Evolutionary conservation across 2,888 invertebrate genomes (phyloP).

Genomic region (Choreutis nemorana): DNA sequence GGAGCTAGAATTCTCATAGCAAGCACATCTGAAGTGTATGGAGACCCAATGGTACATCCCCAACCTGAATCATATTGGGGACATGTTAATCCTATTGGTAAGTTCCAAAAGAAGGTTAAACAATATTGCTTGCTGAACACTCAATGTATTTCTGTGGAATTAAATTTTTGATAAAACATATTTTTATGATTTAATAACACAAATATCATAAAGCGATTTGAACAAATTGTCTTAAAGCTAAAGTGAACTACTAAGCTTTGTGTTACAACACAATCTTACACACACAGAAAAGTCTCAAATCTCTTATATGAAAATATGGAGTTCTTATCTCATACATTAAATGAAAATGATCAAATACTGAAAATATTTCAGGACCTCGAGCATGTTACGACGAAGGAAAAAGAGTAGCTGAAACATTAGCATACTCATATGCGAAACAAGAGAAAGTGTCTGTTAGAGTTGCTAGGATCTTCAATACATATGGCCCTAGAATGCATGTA

Average conservation of each 20-base stretch:
- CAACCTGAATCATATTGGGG: conserved; percentile 99
- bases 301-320: too few relatives aligned
- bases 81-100: conserved; percentile 97
- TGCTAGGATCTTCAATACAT: conserved; percentile 98
- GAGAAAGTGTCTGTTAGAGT: conserved; percentile 95
- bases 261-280: too few relatives aligned
- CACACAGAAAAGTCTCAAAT: too few relatives aligned
- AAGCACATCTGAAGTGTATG: conserved; percentile 98
- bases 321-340: too few relatives aligned
- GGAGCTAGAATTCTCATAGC: conserved; percentile 94
- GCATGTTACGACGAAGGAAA: conserved; percentile 99
- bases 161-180: too few relatives aligned
- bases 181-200: too few relatives aligned
- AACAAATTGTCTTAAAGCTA: too few relatives aligned
- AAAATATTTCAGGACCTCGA: conserved; percentile 73
- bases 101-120: conserved; percentile 10
- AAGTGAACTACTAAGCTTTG: too few relatives aligned
- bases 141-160: neutral
- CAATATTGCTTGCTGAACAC: neutral
- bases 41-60: conserved; percentile 98
- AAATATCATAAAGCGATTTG: too few relatives aligned
- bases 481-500: conserved; percentile 98
- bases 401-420: conserved; percentile 93
- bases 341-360: too few relatives aligned
- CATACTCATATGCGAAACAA: conserved; percentile 96